These are phyloP conservation scores for Chrysotoxum bicinctum DNA, from an alignment of 2,888 invertebrate genomes.

Conservation along the genomic window DNA sequence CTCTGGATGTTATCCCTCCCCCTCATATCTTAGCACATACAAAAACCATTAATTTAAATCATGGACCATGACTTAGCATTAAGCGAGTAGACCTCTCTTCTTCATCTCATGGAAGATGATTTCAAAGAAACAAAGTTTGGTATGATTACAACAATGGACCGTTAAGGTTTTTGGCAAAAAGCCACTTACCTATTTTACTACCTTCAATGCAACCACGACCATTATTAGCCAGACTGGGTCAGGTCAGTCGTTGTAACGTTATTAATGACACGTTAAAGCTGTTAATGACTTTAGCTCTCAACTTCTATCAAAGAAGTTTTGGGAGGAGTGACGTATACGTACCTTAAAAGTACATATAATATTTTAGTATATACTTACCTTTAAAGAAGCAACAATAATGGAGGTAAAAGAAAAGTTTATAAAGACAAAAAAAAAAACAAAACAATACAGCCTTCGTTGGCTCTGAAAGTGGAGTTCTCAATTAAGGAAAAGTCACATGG, in stretches of 20 bases:
- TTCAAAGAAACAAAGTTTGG: slow-evolving; percentile 36
- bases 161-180: slow-evolving; percentile 38
- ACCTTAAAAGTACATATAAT: not conserved
- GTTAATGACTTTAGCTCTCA: slow-evolving; percentile 61
- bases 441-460: slow-evolving; percentile 39
- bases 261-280: slow-evolving; percentile 69
- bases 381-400: slow-evolving; percentile 30
- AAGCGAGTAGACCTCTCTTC: slow-evolving; percentile 27
- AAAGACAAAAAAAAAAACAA: slow-evolving; percentile 23
- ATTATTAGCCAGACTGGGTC: slow-evolving; percentile 60
- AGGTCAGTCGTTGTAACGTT: slow-evolving; percentile 52
- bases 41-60: slow-evolving; percentile 81
- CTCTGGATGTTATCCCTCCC: not conserved
- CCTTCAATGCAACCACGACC: slow-evolving; percentile 34
- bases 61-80: slow-evolving; percentile 78
- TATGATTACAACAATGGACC: slow-evolving; percentile 50
- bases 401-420: slow-evolving; percentile 32
- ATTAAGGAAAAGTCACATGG: slow-evolving; percentile 58
- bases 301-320: not conserved
- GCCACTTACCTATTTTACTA: slow-evolving; percentile 29
- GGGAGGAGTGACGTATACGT: not conserved
- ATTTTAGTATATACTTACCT: not conserved
- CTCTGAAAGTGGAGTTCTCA: slow-evolving; percentile 63
- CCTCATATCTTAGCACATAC: slow-evolving; percentile 9
- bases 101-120: slow-evolving; percentile 33